Base-by-base conservation (phyloP, 2,888 invertebrate species). In the Melanchra persicariae region DNA sequence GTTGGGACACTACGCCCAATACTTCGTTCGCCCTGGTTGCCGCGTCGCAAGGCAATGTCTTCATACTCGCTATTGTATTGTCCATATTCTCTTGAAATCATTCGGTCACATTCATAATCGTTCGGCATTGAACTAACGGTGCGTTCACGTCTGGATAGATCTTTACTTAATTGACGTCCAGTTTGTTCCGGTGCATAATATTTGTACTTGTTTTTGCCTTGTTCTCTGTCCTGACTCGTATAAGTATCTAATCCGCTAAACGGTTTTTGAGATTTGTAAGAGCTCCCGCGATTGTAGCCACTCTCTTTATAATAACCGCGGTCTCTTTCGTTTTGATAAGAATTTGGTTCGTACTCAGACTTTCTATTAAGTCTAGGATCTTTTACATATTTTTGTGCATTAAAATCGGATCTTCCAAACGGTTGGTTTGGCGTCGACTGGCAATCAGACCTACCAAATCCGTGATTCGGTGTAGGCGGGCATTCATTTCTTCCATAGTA, bases 321-420 rank as follows among this genome's bases (percentile, higher is more conserved):
- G 57, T 91, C 92, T 71, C 85, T 89, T 54, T 92, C 92, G 65
- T 91, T 88, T 24, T 87, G 83, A 8, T 84, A 82, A 70, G 79
- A 70, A 55, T 83, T 85, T n/a, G 83, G 70, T 75, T 93, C 92
- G 70, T 87, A 87, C 5, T 94, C 93, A 34, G 86, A 76, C 76
- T 79, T 89, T 89, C 93, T 91, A 74, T 91, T 89, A 22, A 92
- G 79, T 82, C 94, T 92, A 10, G 93, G 93, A 87, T 94, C 94
- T 80, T 93, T 91, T 30, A 62, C 85, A 69, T 83, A 89, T 57
- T 84, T 87, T 47, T 66, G 75, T 75, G 79, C 43, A 49, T 79
- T 76, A 66, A 43, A 80, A 40, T 88, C 88, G 6, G 82, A 71
- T 66, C 87, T 75, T 47, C 85, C 83, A 59, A 72, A 84, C 10